phyloP scores from a whole-genome alignment of 2,888 invertebrate genomes.

The Meiosimyza decipiens region DNA sequence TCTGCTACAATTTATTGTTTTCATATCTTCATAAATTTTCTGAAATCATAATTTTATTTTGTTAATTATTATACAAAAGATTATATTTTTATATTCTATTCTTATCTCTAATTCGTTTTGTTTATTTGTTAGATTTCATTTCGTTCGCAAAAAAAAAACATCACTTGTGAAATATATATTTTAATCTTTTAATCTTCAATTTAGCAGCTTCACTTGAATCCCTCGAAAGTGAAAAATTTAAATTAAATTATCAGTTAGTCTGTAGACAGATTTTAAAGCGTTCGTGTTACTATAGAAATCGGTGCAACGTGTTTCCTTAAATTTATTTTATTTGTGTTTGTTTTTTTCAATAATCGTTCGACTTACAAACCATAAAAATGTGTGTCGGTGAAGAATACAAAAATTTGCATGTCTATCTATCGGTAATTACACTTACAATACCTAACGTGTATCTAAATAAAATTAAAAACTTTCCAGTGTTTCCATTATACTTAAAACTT shows the following conservation, averaged over 20 bases:
- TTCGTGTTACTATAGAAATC: neutral
- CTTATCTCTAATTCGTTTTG: conserved; percentile 9
- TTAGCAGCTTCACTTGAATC: neutral
- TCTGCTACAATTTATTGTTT: too few species aligned
- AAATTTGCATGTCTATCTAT: conserved; percentile 58
- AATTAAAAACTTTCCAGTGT: too few species aligned
- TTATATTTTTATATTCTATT: conserved; percentile 22
- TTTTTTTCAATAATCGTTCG: neutral
- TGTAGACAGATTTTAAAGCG: conserved; percentile 2
- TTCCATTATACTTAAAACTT: too few species aligned
- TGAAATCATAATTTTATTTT: conserved; percentile 3
- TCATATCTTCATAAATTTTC: too few species aligned
- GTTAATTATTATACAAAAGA: neutral
- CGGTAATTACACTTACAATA: conserved; percentile 49
- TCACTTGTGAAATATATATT: conserved; percentile 22
- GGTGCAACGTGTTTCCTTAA: neutral
- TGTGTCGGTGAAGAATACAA: conserved; percentile 59
- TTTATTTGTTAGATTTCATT: neutral
- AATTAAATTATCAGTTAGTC: conserved; percentile 4
- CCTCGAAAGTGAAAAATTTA: neutral
- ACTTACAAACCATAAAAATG: conserved; percentile 42
- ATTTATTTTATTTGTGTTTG: neutral
- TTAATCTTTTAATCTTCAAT: neutral
- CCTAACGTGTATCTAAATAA: too few species aligned
- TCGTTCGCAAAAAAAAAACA: conserved; percentile 14